Percentiles rank a stretch among this genome's conserved stretches.
phyloP scores from a whole-genome alignment of 2,797 vertebrate genomes.

The Sebastes elongatus region DNA sequence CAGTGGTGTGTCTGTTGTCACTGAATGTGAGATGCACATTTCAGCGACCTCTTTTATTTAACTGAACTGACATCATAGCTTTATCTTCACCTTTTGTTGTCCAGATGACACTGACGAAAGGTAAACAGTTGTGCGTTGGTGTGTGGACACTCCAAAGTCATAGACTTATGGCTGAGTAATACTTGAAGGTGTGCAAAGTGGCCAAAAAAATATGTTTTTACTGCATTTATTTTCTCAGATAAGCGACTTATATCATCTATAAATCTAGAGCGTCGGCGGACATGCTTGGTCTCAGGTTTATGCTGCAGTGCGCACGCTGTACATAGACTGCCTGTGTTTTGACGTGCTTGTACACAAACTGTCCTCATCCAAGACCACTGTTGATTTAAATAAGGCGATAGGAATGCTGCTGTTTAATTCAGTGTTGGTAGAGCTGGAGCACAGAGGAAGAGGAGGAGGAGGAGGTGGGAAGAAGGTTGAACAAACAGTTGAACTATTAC shows the following conservation, averaged over 20 bases:
- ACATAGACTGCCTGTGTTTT: slow-evolving; percentile 52
- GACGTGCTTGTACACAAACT: slow-evolving; percentile 59
- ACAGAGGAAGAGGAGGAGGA: neutral
- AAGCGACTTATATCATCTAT: neutral
- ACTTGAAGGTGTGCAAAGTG: slow-evolving; percentile 37
- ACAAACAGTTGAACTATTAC: neutral
- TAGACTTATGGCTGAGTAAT: neutral
- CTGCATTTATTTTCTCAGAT: slow-evolving; percentile 2
- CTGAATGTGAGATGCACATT: neutral
- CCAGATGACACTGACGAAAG: neutral
- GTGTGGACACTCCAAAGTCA: neutral
- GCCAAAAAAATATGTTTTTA: neutral
- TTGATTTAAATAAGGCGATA: slow-evolving; percentile 58
- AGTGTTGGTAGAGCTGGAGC: slow-evolving; percentile 11
- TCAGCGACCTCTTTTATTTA: slow-evolving; percentile 14
- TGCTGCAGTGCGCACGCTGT: slow-evolving; percentile 28
- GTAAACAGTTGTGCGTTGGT: neutral
- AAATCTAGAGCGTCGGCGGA: neutral
- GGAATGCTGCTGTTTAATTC: slow-evolving; percentile 70
- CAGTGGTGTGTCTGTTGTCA: slow-evolving; percentile 8
- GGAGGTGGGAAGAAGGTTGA: neutral
- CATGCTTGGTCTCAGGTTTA: slow-evolving; percentile 29
- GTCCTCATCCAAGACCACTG: slow-evolving; percentile 49
- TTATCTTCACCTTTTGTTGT: neutral
- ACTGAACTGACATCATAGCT: neutral